Evolutionary conservation across 2,113 vertebrate species (phyloP).

Genomic region (Thymallus thymallus): DNA sequence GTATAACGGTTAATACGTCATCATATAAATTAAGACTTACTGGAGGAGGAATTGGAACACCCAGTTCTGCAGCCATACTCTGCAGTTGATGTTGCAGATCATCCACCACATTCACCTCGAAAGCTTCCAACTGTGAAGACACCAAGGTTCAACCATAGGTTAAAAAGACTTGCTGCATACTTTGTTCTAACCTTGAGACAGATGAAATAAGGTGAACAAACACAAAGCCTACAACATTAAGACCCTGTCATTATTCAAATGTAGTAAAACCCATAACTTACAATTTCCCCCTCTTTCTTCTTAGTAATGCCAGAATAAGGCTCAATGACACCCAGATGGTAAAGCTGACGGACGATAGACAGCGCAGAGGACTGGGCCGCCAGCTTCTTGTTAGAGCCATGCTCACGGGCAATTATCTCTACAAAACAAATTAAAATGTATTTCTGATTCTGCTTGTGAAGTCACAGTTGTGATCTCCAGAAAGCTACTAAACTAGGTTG

Average conservation of each 20-base stretch:
- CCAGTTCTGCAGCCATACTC: slow-evolving; percentile 75
- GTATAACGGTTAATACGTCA: neutral
- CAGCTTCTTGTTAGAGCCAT: slow-evolving; percentile 97
- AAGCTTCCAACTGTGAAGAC: slow-evolving; percentile 80
- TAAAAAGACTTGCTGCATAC: neutral
- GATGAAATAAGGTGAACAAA: too few relatives aligned
- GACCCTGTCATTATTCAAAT: too few relatives aligned
- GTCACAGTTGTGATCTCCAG: too few relatives aligned
- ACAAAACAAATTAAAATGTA: neutral
- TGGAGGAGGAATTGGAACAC: slow-evolving; percentile 72
- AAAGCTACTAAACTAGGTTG: neutral
- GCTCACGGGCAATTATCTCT: slow-evolving; percentile 90
- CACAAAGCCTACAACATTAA: too few relatives aligned
- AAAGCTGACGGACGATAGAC: slow-evolving; percentile 92
- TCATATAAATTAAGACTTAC: slow-evolving; percentile 54
- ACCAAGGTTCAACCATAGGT: neutral
- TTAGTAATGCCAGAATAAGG: slow-evolving; percentile 88
- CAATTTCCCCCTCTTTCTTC: slow-evolving; percentile 90
- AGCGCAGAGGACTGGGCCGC: slow-evolving; percentile 94
- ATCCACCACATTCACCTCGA: slow-evolving; percentile 75
- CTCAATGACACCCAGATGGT: slow-evolving; percentile 90
- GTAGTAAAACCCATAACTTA: slow-evolving; percentile 50
- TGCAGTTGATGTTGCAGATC: slow-evolving; percentile 82
- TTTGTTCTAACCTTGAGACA: too few relatives aligned
- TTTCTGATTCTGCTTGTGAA: too few relatives aligned